Percentiles rank a stretch among this genome's conserved stretches.
These are phyloP conservation scores for Nycteola revayana DNA, from an alignment of 2,888 invertebrate species.

Conservation along the genomic window DNA sequence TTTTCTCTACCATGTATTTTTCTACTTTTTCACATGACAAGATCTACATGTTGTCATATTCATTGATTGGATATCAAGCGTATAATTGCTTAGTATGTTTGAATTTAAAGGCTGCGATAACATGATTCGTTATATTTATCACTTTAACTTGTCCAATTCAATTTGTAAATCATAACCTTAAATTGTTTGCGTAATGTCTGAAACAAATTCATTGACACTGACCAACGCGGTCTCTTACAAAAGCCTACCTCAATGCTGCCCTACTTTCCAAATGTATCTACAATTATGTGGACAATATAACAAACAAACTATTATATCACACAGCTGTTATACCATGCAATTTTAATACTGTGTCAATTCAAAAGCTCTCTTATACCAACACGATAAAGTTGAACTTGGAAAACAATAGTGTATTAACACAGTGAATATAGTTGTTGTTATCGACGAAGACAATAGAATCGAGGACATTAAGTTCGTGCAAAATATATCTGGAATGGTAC, in stretches of 20 bases:
- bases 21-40: too few species aligned
- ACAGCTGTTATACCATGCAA: slow-evolving; percentile 27
- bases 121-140: too few species aligned
- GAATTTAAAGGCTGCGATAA: too few species aligned
- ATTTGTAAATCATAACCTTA: slow-evolving; percentile 28
- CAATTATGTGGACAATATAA: slow-evolving; percentile 62
- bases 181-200: slow-evolving; percentile 55
- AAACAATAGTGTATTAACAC: slow-evolving; percentile 6
- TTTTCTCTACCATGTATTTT: too few species aligned
- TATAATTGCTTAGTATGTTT: too few species aligned
- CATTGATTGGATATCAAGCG: too few species aligned
- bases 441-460: slow-evolving; percentile 55
- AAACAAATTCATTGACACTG: slow-evolving; percentile 77
- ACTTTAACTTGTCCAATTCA: slow-evolving; percentile 4
- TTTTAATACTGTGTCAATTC: slow-evolving; percentile 7
- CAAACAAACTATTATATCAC: slow-evolving; percentile 65
- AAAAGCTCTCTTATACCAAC: slow-evolving; percentile 23
- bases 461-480: slow-evolving; percentile 45
- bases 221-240: slow-evolving; percentile 69
- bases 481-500: slow-evolving; percentile 37
- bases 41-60: too few species aligned
- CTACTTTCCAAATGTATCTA: slow-evolving; percentile 70
- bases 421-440: slow-evolving; percentile 21
- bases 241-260: slow-evolving; percentile 75
- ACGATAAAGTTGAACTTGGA: slow-evolving; percentile 41